A percentile compares a stretch with the other conserved stretches of the same genome.
phyloP scores from a whole-genome alignment of 1,140 invertebrate genomes.

The Lithobius niger region DNA sequence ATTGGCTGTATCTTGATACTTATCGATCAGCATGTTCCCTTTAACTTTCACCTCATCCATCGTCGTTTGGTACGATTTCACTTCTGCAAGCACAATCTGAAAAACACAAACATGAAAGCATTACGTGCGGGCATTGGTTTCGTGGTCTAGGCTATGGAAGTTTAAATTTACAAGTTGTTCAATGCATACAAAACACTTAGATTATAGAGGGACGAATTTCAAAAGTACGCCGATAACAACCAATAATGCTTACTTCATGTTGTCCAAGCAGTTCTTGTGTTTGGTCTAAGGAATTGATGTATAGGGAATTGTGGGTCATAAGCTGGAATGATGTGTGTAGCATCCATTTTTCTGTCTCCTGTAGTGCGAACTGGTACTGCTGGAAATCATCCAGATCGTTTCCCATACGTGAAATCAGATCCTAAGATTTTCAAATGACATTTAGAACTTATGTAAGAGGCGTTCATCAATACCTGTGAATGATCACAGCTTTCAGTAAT shows the following conservation, averaged over 20 bases:
- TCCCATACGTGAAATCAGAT: conserved; percentile 19
- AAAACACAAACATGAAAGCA: conserved; percentile 10
- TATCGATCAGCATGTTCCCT: conserved; percentile 67
- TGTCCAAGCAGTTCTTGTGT: conserved; percentile 78
- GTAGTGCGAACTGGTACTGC: conserved; percentile 70
- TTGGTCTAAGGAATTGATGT: conserved; percentile 74
- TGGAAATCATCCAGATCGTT: conserved; percentile 48
- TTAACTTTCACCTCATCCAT: conserved; percentile 69
- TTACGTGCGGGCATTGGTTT: too few relatives aligned
- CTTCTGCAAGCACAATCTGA: conserved; percentile 55
- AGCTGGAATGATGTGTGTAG: conserved; percentile 87
- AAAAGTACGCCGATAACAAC: too few relatives aligned
- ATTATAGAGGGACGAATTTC: too few relatives aligned
- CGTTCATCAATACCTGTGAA: not conserved
- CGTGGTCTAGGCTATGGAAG: too few relatives aligned
- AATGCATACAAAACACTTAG: too few relatives aligned
- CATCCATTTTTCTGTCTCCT: conserved; percentile 91
- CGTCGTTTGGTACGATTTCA: conserved; percentile 65
- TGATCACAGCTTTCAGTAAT: not conserved
- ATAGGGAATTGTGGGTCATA: conserved; percentile 89
- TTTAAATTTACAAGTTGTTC: too few relatives aligned
- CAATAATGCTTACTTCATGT: conserved; percentile 55
- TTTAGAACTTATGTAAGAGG: not conserved
- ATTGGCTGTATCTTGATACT: conserved; percentile 46
- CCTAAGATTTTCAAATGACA: conserved; percentile 12